Evolutionary conservation across 2,113 vertebrate genomes (phyloP).

Genomic region (Ceyx margarethae): DNA sequence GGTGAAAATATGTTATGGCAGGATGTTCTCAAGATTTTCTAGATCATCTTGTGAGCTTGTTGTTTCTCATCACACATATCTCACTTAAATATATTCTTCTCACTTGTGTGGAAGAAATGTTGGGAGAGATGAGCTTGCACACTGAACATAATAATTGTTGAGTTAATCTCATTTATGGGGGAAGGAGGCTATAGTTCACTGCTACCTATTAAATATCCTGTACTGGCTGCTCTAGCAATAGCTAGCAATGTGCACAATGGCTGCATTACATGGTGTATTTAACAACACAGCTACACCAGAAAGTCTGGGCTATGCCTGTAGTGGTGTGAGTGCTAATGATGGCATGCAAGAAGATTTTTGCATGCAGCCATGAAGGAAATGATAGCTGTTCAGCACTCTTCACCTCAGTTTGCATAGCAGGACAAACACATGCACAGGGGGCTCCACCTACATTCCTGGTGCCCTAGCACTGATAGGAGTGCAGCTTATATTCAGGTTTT

Average conservation of each 20-base stretch:
- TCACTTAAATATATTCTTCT: constrained; percentile 1
- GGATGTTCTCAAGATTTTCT: background rate
- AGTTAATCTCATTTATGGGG: constrained; percentile 55
- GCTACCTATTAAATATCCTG: constrained; percentile 55
- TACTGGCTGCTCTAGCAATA: constrained; percentile 49
- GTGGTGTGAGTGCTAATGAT: constrained; percentile 45
- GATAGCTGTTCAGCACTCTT: constrained; percentile 66
- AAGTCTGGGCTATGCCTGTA: constrained; percentile 40
- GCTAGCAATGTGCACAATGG: constrained; percentile 59
- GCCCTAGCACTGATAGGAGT: constrained; percentile 20
- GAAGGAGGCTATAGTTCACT: constrained; percentile 56
- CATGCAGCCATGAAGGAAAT: constrained; percentile 66
- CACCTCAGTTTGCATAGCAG: constrained; percentile 68
- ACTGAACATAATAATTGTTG: constrained; percentile 60
- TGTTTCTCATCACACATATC: background rate
- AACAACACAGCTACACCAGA: constrained; percentile 57
- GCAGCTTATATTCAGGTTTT: constrained; percentile 52
- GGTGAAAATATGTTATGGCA: background rate
- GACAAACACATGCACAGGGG: constrained; percentile 30
- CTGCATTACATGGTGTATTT: constrained; percentile 70
- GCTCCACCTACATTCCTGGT: constrained; percentile 45
- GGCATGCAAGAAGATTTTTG: constrained; percentile 59
- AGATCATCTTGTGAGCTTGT: background rate
- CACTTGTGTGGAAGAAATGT: constrained; percentile 30
- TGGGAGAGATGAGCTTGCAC: constrained; percentile 13